Percentiles rank a stretch among this genome's conserved stretches.
Conservation (phyloP, 2,888 invertebrate species). For the Ischnura elegans region DNA sequence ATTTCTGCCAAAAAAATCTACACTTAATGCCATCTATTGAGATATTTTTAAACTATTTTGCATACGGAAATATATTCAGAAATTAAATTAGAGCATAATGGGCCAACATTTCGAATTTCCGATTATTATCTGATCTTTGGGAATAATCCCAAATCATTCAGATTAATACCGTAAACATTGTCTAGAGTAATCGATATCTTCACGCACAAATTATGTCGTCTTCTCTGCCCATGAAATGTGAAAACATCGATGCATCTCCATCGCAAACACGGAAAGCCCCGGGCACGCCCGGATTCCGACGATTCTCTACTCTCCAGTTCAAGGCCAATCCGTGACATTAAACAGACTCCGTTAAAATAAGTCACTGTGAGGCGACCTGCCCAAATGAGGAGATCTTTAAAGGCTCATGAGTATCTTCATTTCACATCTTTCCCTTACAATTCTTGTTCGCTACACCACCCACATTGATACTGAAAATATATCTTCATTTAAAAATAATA, state of each 20-base stretch:
- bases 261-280: background rate
- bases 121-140: too few relatives aligned
- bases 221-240: background rate
- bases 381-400: background rate
- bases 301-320: background rate
- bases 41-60: too few relatives aligned
- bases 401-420: background rate
- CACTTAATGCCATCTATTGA: too few relatives aligned
- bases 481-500: too few relatives aligned
- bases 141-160: too few relatives aligned
- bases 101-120: too few relatives aligned
- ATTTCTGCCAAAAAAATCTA: too few relatives aligned
- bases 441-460: background rate
- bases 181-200: too few relatives aligned
- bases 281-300: background rate
- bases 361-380: background rate
- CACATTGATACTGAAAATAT: background rate
- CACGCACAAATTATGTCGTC: background rate
- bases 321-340: slow-evolving; percentile 21
- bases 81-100: too few relatives aligned
- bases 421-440: background rate
- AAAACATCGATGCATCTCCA: background rate
- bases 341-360: background rate
- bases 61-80: too few relatives aligned
- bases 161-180: too few relatives aligned